Conservation (phyloP, 2,113 vertebrate genomes). For the Potamarius usumacintae region DNA sequence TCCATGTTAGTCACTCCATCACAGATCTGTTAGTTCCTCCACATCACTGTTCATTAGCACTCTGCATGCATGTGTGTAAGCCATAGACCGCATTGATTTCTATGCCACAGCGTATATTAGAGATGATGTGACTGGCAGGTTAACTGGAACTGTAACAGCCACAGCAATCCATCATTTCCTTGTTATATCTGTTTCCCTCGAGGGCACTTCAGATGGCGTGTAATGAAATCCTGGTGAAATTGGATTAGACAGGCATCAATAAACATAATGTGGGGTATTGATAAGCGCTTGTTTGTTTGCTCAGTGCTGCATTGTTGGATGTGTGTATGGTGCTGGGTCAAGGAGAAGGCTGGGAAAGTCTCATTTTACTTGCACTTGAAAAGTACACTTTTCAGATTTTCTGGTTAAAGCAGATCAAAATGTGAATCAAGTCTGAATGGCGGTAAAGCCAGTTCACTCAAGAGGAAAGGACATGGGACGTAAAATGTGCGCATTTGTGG, state of each 20-base stretch:
- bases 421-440: neutral
- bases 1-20: neutral
- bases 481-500: neutral
- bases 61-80: neutral
- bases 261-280: conserved; percentile 58
- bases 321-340: conserved; percentile 36
- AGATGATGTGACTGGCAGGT: conserved; percentile 36
- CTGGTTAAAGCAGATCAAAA: neutral
- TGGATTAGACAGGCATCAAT: conserved; percentile 57
- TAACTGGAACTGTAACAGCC: conserved; percentile 46
- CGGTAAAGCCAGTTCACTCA: neutral
- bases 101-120: conserved; percentile 33
- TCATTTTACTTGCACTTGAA: neutral
- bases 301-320: conserved; percentile 20
- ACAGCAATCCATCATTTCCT: conserved; percentile 53
- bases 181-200: conserved; percentile 48
- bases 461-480: neutral
- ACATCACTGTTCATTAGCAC: neutral
- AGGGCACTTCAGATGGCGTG: conserved; percentile 36
- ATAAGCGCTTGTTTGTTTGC: conserved; percentile 45
- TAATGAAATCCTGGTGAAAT: conserved; percentile 54
- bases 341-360: conserved; percentile 14
- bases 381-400: neutral
- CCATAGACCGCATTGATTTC: conserved; percentile 45
- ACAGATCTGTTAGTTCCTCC: neutral